Conservation (phyloP, 2,888 invertebrate genomes). For the Sarcophaga rosellei region DNA sequence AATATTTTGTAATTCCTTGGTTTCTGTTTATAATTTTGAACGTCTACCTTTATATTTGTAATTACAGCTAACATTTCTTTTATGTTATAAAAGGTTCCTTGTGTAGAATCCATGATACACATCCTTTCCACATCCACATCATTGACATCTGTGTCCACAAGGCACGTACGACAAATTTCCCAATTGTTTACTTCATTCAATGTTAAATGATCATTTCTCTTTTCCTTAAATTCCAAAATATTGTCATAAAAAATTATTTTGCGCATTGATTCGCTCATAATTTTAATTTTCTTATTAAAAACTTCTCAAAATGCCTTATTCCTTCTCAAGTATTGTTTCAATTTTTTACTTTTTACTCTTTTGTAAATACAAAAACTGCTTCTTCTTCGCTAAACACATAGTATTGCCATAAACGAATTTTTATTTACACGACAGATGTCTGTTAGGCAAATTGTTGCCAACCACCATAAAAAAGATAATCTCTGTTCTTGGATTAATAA, state of each 20-base stretch:
- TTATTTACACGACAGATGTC: too few relatives aligned
- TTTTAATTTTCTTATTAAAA: neutral
- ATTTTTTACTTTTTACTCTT: neutral
- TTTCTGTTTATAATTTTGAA: neutral
- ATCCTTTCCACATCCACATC: slow-evolving; percentile 51
- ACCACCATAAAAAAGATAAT: too few relatives aligned
- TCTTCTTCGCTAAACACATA: neutral
- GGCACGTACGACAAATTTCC: slow-evolving; percentile 67
- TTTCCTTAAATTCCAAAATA: slow-evolving; percentile 68
- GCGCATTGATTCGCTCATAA: slow-evolving; percentile 64
- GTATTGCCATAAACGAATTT: neutral
- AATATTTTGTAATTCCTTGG: neutral
- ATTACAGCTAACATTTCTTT: slow-evolving; percentile 59
- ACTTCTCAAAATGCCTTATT: neutral
- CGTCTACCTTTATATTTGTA: slow-evolving; percentile 49
- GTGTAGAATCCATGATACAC: slow-evolving; percentile 59
- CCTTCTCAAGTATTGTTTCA: neutral
- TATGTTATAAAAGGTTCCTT: slow-evolving; percentile 53
- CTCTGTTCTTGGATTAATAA: too few relatives aligned
- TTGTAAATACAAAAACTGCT: slow-evolving; percentile 7
- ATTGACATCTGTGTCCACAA: slow-evolving; percentile 34
- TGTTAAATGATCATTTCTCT: slow-evolving; percentile 49
- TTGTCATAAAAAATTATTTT: slow-evolving; percentile 70
- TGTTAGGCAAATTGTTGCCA: too few relatives aligned
- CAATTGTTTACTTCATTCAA: slow-evolving; percentile 64